Evolutionary conservation across 2,797 vertebrate genomes (phyloP), one percentile per base, ranked within the genome.

Genomic region (Syngnathus acus): DNA sequence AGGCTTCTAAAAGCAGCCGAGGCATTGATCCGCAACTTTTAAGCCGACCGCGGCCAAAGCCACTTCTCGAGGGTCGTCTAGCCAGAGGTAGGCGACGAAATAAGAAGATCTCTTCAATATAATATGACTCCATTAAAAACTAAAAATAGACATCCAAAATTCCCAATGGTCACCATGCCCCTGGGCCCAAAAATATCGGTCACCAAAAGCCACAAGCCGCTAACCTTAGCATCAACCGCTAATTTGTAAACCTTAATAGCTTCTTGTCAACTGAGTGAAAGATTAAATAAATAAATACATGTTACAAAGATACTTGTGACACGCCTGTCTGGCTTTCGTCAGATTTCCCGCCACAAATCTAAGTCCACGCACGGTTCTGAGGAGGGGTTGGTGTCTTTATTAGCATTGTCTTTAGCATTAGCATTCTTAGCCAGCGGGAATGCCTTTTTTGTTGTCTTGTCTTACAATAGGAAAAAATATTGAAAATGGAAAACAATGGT

Each of bases 1-100:
- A 68, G 62, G 67, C 72, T 66, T 62, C 69, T 58, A 61, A 37
- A 59, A 21, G 68, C 72, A 61, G 68, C 70, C 69, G 45, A 69
- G 50, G 71, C 65, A 76, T 70, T 75, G 65, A 78, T 72, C 64
- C 60, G 10, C 62, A 40, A 60, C 54, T 37, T 62, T 50, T 40
- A 67, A 59, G 62, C 68, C 42, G 53, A 16, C 62, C 39, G 62
- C 43, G 68, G 65, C 50, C 43, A 65, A 42, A 42, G 17, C 23
- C 10, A 3, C 51, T 23, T 48, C 45, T 23, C 50, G 7, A n/a
- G 50, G 51, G n/a, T 21, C 9, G 2, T 53, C 9, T 9, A 26
- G 4, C 10, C 21, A 23, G 48, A 19, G 5, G 7, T 53, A 19
- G 51, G 9, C n/a, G 45, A 40, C 50, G 67, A 43, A 5, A 58